These are phyloP conservation scores for Drosophila paramelanica DNA, from an alignment of 2,888 invertebrate genomes.

Conservation along the genomic window DNA sequence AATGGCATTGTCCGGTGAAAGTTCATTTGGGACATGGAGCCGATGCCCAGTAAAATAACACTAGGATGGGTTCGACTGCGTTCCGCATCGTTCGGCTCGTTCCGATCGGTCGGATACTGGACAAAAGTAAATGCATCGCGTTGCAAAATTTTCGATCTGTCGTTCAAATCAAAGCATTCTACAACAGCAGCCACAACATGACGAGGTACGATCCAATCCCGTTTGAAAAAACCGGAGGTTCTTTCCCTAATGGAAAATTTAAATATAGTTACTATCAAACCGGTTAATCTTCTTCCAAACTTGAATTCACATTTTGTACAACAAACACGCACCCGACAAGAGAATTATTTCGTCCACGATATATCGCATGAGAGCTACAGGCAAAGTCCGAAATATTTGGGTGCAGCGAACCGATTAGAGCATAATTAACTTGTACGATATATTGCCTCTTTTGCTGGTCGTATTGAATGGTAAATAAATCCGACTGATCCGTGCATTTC, in stretches of 20 bases:
- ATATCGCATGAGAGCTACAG: conserved; percentile 72
- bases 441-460: conserved; percentile 35
- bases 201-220: conserved; percentile 43
- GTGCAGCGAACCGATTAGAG: conserved; percentile 6
- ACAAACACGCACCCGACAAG: conserved; percentile 7
- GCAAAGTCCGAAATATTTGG: conserved; percentile 33
- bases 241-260: conserved; percentile 7
- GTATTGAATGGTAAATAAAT: conserved; percentile 35
- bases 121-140: conserved; percentile 86
- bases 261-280: neutral
- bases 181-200: conserved; percentile 61
- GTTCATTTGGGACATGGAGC: conserved; percentile 87
- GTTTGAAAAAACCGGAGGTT: neutral
- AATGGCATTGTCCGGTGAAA: conserved; percentile 89
- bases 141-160: conserved; percentile 55
- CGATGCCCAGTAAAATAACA: conserved; percentile 90
- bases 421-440: conserved; percentile 36
- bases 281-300: too few species aligned
- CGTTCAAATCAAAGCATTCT: conserved; percentile 80
- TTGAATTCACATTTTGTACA: neutral
- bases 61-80: conserved; percentile 85
- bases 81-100: conserved; percentile 43
- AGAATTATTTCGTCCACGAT: neutral
- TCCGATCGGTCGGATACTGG: conserved; percentile 78
- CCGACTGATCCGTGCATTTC: conserved; percentile 25